Conservation (phyloP, 2,888 invertebrate species). For the Eilema depressum region DNA sequence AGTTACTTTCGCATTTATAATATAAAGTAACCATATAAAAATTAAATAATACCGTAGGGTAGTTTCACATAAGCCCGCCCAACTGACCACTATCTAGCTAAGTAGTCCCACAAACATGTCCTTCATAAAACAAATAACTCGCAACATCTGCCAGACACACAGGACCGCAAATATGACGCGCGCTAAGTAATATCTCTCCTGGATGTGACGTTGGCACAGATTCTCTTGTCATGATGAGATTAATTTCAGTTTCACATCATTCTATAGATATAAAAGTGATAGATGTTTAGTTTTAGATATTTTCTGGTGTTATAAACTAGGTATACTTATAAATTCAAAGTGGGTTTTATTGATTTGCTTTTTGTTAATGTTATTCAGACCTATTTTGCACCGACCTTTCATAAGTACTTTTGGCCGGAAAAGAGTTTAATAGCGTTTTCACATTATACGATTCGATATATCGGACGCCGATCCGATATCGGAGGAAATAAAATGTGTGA, state of each 20-base stretch:
- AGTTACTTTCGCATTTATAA: too few relatives aligned
- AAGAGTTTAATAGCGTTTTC: too few relatives aligned
- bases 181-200: neutral
- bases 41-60: neutral
- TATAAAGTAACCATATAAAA: neutral
- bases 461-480: too few relatives aligned
- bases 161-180: constrained; percentile 15
- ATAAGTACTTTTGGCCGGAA: too few relatives aligned
- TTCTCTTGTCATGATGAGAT: constrained; percentile 5
- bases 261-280: neutral
- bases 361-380: too few relatives aligned
- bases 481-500: too few relatives aligned
- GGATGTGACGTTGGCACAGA: constrained; percentile 3
- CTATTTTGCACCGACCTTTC: too few relatives aligned
- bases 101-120: neutral
- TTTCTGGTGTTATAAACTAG: too few relatives aligned
- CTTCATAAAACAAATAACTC: constrained; percentile 10
- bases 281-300: neutral
- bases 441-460: too few relatives aligned
- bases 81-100: neutral
- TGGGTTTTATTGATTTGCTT: too few relatives aligned
- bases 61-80: neutral
- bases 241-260: constrained; percentile 3
- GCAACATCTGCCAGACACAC: constrained; percentile 27
- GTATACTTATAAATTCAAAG: too few relatives aligned